A percentile compares a stretch with the other conserved stretches of the same genome.
These are phyloP conservation scores for Sipha flava DNA, from an alignment of 1,140 invertebrate species.

Conservation along the genomic window DNA sequence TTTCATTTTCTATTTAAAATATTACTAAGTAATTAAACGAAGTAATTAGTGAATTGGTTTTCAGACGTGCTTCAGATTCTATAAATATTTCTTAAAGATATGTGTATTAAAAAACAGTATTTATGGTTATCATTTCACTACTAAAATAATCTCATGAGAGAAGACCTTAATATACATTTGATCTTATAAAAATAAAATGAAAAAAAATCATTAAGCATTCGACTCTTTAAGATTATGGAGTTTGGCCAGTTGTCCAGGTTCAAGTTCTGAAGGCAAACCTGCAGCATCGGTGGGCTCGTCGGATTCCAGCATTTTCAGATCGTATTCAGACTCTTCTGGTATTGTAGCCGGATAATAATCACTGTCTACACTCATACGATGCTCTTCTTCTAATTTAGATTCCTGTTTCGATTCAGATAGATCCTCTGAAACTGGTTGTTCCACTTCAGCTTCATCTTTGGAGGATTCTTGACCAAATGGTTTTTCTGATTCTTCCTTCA, in stretches of 20 bases:
- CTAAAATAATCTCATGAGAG: background rate
- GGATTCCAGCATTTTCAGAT: background rate
- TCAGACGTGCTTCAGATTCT: background rate
- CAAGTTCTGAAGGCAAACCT: conserved; percentile 66
- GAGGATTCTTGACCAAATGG: background rate
- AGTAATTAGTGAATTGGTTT: background rate
- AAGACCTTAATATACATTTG: background rate
- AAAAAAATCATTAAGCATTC: conserved; percentile 57
- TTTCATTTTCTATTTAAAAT: background rate
- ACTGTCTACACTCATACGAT: conserved; percentile 30
- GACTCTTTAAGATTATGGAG: conserved; percentile 79
- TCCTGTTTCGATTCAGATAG: background rate
- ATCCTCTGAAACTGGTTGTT: background rate
- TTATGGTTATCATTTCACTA: background rate
- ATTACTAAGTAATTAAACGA: background rate
- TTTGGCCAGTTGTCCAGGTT: conserved; percentile 71
- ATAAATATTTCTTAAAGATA: background rate
- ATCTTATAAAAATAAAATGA: background rate
- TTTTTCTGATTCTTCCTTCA: conserved; percentile 29
- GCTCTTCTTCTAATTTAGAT: conserved; percentile 29
- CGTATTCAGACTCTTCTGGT: conserved; percentile 6
- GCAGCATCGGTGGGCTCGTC: conserved; percentile 32
- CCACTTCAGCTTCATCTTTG: background rate
- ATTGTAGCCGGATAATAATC: conserved; percentile 20
- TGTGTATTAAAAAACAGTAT: background rate